Evolutionary conservation across 2,797 vertebrate genomes (phyloP), one percentile per base, ranked within the genome.

Genomic region (Setipinna tenuifilis): DNA sequence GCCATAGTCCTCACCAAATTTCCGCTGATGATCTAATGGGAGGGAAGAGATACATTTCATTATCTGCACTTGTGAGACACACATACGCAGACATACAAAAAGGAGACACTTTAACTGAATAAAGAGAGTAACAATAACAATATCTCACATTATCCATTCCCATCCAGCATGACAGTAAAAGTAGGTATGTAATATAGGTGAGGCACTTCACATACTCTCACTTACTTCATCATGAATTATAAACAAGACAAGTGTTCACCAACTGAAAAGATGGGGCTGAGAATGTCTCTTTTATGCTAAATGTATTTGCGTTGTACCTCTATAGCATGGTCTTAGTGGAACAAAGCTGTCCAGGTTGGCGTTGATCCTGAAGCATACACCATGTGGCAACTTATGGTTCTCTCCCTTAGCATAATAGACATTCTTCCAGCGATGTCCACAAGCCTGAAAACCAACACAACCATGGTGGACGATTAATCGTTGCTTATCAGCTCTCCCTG

Each of bases 371-470:
- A 97, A 99, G 92, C 98, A 99, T 89, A 97, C 89, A 31, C 98
- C 98, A 0, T 95, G 89, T 0, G 98, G 98, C 44, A 98, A 94
- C 88, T 98, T 98, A 91, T 96, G 95, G 78, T 86, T 91, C 86
- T 94, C 96, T 85, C 65, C 93, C 46, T 87, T 91, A 3, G 95
- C 89, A 28, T 97, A 97, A 93, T 85, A 97, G 87, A 98, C 88
- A 81, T 99, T 99, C 94, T 99, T 99, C 98, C 98, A 99, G 65
- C 97, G 96, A 89, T 99, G 98, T 84, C 96, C 98, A 94, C 98
- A 99, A 31, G 97, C 97, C 98, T 99, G 82, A 58, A 14, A 90
- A 59, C 90, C 89, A 89, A 92, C 88, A 28, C 84, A 83, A 91
- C 28, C 28, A 71, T 35, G 3, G 68, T 41, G 16, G 17, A 21